Percentiles rank a stretch among this genome's conserved stretches.
Conservation (phyloP, 1,140 invertebrate genomes). For the Hetaerina americana region DNA sequence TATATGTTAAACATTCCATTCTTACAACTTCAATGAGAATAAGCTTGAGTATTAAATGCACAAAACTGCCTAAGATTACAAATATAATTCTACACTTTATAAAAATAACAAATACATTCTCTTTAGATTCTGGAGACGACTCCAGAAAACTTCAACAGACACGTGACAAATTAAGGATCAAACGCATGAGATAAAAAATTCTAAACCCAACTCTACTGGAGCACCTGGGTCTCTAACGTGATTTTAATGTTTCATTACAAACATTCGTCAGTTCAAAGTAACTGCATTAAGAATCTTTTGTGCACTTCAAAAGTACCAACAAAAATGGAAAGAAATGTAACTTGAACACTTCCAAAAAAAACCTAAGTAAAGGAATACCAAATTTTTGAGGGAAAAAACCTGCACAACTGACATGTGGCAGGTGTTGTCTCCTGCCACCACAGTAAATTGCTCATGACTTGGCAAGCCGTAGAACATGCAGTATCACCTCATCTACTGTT, state of each 20-base stretch:
- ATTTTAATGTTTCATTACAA: no score
- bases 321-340: no score
- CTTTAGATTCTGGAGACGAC: no score
- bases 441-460: conserved; percentile 21
- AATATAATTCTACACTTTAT: neutral
- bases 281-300: neutral
- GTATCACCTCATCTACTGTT: conserved; percentile 67
- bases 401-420: neutral
- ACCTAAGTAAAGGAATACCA: neutral
- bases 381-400: neutral
- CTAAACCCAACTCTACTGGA: neutral
- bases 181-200: neutral
- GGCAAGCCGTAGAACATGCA: conserved; percentile 52
- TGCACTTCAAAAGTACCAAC: no score
- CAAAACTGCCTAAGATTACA: neutral
- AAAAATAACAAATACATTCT: conserved; percentile 1
- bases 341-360: neutral
- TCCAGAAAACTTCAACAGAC: no score
- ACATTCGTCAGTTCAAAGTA: no score
- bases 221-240: neutral
- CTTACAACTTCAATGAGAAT: neutral
- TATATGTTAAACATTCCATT: no score
- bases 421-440: neutral
- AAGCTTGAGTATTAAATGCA: neutral
- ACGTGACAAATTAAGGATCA: neutral